These are phyloP conservation scores for Eurypyga helias DNA, from an alignment of 2,113 vertebrate genomes.

Conservation along the genomic window DNA sequence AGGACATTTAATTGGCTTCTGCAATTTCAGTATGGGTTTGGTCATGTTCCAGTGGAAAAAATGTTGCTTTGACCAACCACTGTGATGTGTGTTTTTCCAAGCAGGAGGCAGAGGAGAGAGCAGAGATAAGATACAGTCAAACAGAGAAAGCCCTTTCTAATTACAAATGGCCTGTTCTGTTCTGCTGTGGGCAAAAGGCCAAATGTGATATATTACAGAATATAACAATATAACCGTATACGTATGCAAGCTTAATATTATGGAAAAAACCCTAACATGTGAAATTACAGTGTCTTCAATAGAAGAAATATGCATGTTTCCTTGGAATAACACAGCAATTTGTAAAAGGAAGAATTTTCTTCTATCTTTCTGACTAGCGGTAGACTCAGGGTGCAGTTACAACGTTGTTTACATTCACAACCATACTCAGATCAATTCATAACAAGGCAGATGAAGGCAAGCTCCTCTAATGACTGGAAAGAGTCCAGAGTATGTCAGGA, in stretches of 20 bases:
- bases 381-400: background rate
- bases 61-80: constrained; percentile 65
- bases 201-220: constrained; percentile 37
- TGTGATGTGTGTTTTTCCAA: constrained; percentile 72
- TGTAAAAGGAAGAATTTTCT: constrained; percentile 18
- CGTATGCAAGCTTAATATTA: background rate
- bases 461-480: constrained; percentile 45
- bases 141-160: constrained; percentile 40
- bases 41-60: constrained; percentile 57
- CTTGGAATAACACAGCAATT: constrained; percentile 12
- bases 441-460: constrained; percentile 31
- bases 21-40: constrained; percentile 56
- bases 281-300: background rate
- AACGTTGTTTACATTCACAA: constrained; percentile 49
- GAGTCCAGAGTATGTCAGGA: constrained; percentile 21
- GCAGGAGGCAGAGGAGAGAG: constrained; percentile 56
- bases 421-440: constrained; percentile 13
- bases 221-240: background rate
- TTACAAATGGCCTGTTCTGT: constrained; percentile 53
- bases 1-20: constrained; percentile 67
- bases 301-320: background rate
- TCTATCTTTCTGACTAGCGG: background rate
- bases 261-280: background rate
- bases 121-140: constrained; percentile 53
- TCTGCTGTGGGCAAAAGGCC: constrained; percentile 53